Base-by-base conservation (phyloP, 92 coral and sea anemone species). In the Montipora capitata region DNA sequence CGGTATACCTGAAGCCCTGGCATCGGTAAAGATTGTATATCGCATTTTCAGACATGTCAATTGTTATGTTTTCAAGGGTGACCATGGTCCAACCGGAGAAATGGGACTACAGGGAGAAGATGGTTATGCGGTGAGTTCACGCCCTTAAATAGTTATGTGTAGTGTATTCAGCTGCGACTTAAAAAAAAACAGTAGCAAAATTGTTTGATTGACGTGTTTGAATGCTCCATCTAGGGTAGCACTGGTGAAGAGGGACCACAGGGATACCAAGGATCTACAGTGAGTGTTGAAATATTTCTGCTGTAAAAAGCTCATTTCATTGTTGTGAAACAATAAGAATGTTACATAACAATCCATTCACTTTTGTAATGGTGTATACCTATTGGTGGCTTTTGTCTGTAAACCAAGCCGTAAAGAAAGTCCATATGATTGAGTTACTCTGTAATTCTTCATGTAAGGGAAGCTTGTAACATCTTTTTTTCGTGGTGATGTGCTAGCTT, bases 181-280 rank as follows among this genome's bases (percentile, higher is more conserved):
- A 1, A 27, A 27, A 27, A 48, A 48, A 48, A 48, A 10, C 52
- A 5, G 6, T 10, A 48, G 52, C 52, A 5, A 5, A 10, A 48
- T 48, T 10, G 51, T 11, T 54, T 54, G 14, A 11, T 54, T 54
- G 61, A 12, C 12, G 13, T 61, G 11, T 54, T 13, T 5, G 40
- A 12, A 38, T 81, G 3, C 2, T 20, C 8, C 8, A 0, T 51
- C 40, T 57, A 82, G 86, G 86, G 86, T 16, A 18, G 69, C 54
- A 13, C 77, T 70, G 86, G 86, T 54, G 72, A 12, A 5, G 57
- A 51, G 10, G 86, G 86, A n/a, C 39, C 86, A 2, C 68, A 2
- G 9, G 86, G 86, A 54, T 82, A 54, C 10, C 68, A 82, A 41
- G 86, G 86, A 2, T 82, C 86, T 40, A 39, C 66, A 78, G 86